Conservation (phyloP, 2,888 invertebrate species). For the Herminia tarsipennalis region DNA sequence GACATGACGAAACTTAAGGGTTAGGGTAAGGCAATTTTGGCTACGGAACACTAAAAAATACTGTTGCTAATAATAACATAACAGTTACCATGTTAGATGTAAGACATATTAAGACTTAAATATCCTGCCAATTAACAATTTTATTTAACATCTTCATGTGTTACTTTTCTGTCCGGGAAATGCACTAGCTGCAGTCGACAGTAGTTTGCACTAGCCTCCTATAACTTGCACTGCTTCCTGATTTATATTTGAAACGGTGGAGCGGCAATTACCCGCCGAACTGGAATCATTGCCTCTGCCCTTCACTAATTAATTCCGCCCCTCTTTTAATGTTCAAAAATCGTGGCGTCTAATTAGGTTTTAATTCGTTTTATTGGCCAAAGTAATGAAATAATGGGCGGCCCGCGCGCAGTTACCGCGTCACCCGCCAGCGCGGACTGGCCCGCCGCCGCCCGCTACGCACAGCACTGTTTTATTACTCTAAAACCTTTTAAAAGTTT, state of each 20-base stretch:
- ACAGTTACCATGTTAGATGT: no score
- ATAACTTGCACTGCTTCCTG: constrained; percentile 41
- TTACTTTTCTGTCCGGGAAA: no score
- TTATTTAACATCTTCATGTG: no score
- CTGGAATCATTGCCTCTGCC: constrained; percentile 79
- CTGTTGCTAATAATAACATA: no score
- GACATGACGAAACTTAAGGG: no score
- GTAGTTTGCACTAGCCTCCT: constrained; percentile 25
- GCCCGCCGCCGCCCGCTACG: constrained; percentile 30
- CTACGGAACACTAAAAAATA: no score
- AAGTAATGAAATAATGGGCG: constrained; percentile 76
- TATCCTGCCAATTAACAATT: no score
- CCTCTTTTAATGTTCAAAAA: constrained; percentile 85
- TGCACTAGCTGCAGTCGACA: not conserved
- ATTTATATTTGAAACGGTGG: constrained; percentile 69
- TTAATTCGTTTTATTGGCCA: constrained; percentile 84
- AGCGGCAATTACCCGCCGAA: constrained; percentile 77
- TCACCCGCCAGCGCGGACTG: constrained; percentile 20
- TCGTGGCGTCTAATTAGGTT: constrained; percentile 84
- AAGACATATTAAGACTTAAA: no score
- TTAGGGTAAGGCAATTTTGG: no score
- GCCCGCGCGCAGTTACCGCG: constrained; percentile 54
- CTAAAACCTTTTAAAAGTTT: constrained; percentile 44
- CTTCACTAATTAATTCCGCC: constrained; percentile 82
- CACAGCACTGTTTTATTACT: constrained; percentile 56